Evolutionary conservation across 2,888 invertebrate genomes (phyloP), one percentile per base, ranked within the genome.

Genomic region (Nemotelus nigrinus): DNA sequence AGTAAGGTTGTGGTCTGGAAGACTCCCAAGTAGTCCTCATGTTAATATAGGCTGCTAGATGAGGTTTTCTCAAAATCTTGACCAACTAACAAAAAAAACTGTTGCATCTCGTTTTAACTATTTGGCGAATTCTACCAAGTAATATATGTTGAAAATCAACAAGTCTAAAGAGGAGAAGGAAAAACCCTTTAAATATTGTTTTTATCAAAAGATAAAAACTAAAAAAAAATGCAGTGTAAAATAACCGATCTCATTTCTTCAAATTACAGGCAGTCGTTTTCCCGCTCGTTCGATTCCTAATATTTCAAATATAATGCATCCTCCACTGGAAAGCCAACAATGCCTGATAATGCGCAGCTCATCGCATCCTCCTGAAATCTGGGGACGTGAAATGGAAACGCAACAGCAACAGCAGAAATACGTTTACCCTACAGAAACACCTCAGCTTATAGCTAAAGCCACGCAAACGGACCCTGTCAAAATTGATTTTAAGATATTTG

Each of bases 281-380:
- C 92, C 94, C 8, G 94, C 93, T n/a, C 93, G 93, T 84, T 95
- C 95, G 79, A 95, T 95, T 84, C 95, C 95, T 3, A 95, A 93
- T 84, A 89, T 93, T 55, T 91, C 92, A 80, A 82, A 89, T 82
- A 84, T 87, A 76, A 85, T 90, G 86, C 88, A 90, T 44, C 67
- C 70, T 7, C 58, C 78, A 50, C 53, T 68, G 25, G 77, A 75
- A 43, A 67, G 48, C 1, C 47, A 63, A n/a, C 77, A 88, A 2
- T 90, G 89, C 79, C 87, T 90, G 80, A 89, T 95, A 74, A 93
- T 93, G 1, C 89, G 95, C 78, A 93, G 94, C 84, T 93, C 93
- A 77, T 95, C 95, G 2, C 95, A 95, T 87, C 95, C 95, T 0
- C 94, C 95, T 0, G 95, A 95, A 83, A 94, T 94, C 80, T 93